These are phyloP conservation scores for Cephus pygmeus DNA, from an alignment of 2,888 invertebrate genomes.

Conservation along the genomic window DNA sequence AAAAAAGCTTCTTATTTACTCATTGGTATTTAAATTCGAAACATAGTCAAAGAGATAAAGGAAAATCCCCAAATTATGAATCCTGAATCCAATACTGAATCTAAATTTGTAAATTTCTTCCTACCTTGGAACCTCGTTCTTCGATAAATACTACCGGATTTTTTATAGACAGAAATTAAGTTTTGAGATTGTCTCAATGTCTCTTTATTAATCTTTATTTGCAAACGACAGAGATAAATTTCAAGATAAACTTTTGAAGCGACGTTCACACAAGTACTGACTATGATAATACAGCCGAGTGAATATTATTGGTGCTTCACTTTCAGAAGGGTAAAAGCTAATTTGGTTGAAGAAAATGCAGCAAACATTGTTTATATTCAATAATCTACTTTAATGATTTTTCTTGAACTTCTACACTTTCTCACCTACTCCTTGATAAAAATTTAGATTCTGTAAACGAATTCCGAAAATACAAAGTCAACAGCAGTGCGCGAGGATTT, in stretches of 20 bases:
- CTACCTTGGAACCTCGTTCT: too few species aligned
- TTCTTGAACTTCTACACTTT: background rate
- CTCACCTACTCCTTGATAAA: background rate
- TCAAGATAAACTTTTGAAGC: background rate
- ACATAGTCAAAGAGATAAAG: too few species aligned
- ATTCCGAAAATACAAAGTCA: background rate
- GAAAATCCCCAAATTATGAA: too few species aligned
- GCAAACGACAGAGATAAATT: background rate
- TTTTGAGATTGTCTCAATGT: background rate
- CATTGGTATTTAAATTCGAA: too few species aligned
- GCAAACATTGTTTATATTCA: background rate
- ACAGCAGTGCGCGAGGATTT: background rate
- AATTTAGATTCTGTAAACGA: background rate
- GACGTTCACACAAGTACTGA: background rate
- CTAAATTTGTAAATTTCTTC: too few species aligned
- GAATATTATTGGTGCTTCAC: background rate
- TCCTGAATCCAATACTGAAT: too few species aligned
- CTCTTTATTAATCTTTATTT: background rate
- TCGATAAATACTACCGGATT: too few species aligned
- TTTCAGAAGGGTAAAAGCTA: background rate
- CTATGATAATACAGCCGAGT: background rate
- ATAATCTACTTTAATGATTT: background rate
- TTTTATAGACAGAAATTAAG: too few species aligned
- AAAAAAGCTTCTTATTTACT: too few species aligned
- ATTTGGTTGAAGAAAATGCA: background rate